Conservation (phyloP, 2,113 vertebrate species). For the Seriola rivoliana region DNA sequence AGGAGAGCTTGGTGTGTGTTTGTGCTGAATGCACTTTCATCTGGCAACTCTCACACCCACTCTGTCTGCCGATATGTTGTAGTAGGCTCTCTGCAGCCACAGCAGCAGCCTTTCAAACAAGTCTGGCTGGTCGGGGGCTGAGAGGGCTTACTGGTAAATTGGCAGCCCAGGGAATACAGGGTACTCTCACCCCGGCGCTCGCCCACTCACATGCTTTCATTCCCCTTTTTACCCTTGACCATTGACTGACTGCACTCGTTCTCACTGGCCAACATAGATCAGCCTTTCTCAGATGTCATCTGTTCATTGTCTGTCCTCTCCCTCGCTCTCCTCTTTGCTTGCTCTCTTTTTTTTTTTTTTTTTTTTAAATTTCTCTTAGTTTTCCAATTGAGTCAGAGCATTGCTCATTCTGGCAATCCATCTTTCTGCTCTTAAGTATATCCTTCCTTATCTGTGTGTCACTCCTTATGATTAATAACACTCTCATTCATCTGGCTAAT, state of each 20-base stretch:
- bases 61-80: slow-evolving; percentile 77
- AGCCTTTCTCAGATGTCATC: slow-evolving; percentile 71
- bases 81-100: slow-evolving; percentile 76
- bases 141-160: slow-evolving; percentile 83
- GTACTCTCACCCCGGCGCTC: slow-evolving; percentile 73
- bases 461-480: slow-evolving; percentile 75
- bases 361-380: slow-evolving; percentile 12
- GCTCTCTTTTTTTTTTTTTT: neutral
- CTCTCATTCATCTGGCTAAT: slow-evolving; percentile 78
- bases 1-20: slow-evolving; percentile 55
- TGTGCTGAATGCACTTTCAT: slow-evolving; percentile 80
- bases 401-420: slow-evolving; percentile 64
- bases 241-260: slow-evolving; percentile 73
- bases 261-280: slow-evolving; percentile 67
- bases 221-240: slow-evolving; percentile 83
- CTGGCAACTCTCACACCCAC: slow-evolving; percentile 77
- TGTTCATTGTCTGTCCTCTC: slow-evolving; percentile 70
- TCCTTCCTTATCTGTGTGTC: slow-evolving; percentile 67
- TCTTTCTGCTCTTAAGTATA: slow-evolving; percentile 67
- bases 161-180: slow-evolving; percentile 83
- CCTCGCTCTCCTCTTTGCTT: slow-evolving; percentile 7
- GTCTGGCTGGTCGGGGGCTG: slow-evolving; percentile 66
- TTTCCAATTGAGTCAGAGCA: slow-evolving; percentile 50
- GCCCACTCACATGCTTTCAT: slow-evolving; percentile 79
- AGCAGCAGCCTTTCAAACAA: slow-evolving; percentile 76